Evolutionary conservation across 2,113 vertebrate species (phyloP).

Genomic region (Chlamydotis undulata): DNA sequence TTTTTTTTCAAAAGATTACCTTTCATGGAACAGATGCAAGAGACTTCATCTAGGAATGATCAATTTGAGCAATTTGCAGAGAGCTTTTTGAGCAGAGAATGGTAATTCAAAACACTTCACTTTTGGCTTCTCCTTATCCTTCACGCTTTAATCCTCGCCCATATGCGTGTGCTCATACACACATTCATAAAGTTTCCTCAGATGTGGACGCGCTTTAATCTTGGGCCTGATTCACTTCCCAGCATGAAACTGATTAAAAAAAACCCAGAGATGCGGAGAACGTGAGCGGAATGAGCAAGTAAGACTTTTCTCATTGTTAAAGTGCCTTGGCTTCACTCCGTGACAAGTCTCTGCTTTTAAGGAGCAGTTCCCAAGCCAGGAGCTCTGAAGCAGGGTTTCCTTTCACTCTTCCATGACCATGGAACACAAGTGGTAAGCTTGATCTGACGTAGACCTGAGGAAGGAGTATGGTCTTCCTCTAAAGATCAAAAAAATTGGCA

Average conservation of each 20-base stretch:
- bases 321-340: background rate
- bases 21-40: background rate
- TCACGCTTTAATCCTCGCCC: background rate
- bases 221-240: background rate
- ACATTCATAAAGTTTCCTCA: background rate
- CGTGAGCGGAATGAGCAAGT: background rate
- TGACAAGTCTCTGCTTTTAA: background rate
- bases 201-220: background rate
- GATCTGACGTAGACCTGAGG: background rate
- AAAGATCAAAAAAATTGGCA: background rate
- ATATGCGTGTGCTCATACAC: rapidly evolving
- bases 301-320: background rate
- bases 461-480: background rate
- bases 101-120: background rate
- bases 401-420: background rate
- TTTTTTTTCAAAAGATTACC: background rate
- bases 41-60: background rate
- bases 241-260: background rate
- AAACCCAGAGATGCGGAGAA: background rate
- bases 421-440: background rate
- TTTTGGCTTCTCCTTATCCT: background rate
- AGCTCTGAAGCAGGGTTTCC: background rate
- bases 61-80: background rate
- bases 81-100: background rate
- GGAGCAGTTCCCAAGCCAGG: background rate